Conservation (phyloP, 2,888 invertebrate genomes). For the Andrena minutula region DNA sequence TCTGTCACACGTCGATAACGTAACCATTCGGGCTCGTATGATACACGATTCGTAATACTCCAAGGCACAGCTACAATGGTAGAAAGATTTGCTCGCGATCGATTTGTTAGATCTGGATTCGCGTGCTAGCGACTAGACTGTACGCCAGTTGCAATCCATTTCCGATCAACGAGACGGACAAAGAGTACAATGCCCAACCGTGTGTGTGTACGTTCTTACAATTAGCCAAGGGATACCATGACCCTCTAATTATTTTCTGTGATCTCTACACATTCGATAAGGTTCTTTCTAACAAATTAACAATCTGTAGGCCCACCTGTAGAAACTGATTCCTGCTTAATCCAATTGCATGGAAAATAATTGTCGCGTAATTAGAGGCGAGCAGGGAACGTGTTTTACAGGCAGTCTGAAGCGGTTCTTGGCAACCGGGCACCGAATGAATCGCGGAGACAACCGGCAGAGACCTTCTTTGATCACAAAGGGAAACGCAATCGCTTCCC, state of each 20-base stretch:
- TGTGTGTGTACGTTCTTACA: too few relatives aligned
- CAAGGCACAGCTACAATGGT: too few relatives aligned
- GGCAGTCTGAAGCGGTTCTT: slow-evolving; percentile 28
- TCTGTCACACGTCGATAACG: neutral
- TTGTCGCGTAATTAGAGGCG: slow-evolving; percentile 1
- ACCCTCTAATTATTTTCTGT: neutral
- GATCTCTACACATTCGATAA: neutral
- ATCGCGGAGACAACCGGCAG: slow-evolving; percentile 21
- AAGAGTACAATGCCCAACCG: neutral
- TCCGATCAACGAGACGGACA: neutral
- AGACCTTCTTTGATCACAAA: slow-evolving; percentile 72
- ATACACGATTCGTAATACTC: too few relatives aligned
- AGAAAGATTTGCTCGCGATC: too few relatives aligned
- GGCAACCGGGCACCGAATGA: slow-evolving; percentile 30
- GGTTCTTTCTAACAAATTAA: neutral
- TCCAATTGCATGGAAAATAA: neutral
- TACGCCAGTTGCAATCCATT: neutral
- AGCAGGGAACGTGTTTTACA: slow-evolving; percentile 42
- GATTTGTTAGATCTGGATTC: neutral
- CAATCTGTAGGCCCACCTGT: too few relatives aligned
- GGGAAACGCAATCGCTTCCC: slow-evolving; percentile 72
- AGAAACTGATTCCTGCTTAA: too few relatives aligned
- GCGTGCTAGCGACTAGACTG: neutral
- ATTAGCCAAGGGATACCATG: too few relatives aligned
- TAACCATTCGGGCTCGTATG: neutral